Base-by-base conservation (phyloP, 2,113 vertebrate genomes). In the Forbesichthys papilliferus region DNA sequence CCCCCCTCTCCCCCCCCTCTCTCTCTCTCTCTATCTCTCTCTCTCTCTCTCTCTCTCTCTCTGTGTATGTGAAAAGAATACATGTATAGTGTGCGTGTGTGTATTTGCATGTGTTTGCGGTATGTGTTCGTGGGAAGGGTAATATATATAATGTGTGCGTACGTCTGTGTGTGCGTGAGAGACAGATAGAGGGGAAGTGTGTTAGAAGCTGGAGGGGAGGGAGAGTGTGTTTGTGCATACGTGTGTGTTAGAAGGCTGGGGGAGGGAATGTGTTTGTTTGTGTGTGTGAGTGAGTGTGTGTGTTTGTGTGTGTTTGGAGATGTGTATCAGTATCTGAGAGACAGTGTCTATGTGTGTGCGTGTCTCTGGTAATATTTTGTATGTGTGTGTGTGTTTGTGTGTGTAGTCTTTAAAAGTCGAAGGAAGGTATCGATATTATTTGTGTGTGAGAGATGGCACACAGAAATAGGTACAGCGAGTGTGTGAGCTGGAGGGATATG, bases 261-360 rank as follows among this genome's bases (percentile, higher is more conserved):
- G 36, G 36, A 42, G 36, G 36, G 36, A 42, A 42, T 16, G 53
- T 11, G 18, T 42, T 27, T 20, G 52, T 51, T 64, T 61, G 66
- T 64, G n/a, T n/a, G n/a, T n/a, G n/a, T n/a, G n/a, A n/a, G 49
- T 61, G 79, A 66, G 6, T 84, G 83, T 89, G 69, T 64, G 13
- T 61, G 46, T 59, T 54, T 65, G 77, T 68, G 7, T 87, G 86
- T 89, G 83, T 85, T 77, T 80, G 82, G 36, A 42, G 36, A 74
- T 88, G 89, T 86, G 82, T 88, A 27, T 27, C 20, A 27, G 87
- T 86, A 85, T 87, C 86, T 90, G 85, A 90, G 87, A 85, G 78
- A 85, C 74, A 66, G 68, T 70, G 84, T 83, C 86, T 84, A 85
- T 82, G 64, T 65, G 67, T 70, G 59, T 53, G 64, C 10, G 49